A percentile compares a stretch with the other conserved stretches of the same genome.
These are phyloP conservation scores for Montipora capitata DNA, from an alignment of 92 coral and sea anemone species.

Conservation along the genomic window DNA sequence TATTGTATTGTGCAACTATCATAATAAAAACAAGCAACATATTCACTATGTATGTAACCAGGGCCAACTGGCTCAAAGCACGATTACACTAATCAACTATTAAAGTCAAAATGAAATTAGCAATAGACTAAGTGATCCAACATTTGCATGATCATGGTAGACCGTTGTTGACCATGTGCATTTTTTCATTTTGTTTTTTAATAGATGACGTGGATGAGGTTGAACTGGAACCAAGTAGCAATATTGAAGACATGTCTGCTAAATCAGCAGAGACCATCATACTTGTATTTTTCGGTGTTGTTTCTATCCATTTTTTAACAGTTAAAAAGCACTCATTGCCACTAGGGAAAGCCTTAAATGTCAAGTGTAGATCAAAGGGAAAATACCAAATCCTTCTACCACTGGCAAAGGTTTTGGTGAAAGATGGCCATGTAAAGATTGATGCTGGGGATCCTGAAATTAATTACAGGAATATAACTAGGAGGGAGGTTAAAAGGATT, in stretches of 20 bases:
- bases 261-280: constrained; percentile 68
- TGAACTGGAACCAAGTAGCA: constrained; percentile 68
- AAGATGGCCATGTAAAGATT: constrained; percentile 62
- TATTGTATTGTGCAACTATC: constrained; percentile 1
- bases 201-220: constrained; percentile 11
- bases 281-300: constrained; percentile 42
- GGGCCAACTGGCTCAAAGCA: constrained; percentile 23
- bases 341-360: constrained; percentile 63
- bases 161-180: neutral
- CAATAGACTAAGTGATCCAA: neutral
- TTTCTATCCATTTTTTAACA: constrained; percentile 53
- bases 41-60: neutral
- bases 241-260: constrained; percentile 60
- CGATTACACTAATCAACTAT: constrained; percentile 6
- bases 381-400: constrained; percentile 46
- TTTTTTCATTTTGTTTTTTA: neutral
- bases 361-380: constrained; percentile 66
- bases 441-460: constrained; percentile 25
- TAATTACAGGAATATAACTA: constrained; percentile 70
- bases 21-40: constrained; percentile 6
- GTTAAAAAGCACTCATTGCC: constrained; percentile 65
- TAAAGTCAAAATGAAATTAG: neutral
- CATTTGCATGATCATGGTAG: neutral
- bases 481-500: constrained; percentile 44
- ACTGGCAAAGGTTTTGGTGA: constrained; percentile 66